Base-by-base conservation (phyloP, 1,140 invertebrate species). In the Thaumetopoea pityocampa region DNA sequence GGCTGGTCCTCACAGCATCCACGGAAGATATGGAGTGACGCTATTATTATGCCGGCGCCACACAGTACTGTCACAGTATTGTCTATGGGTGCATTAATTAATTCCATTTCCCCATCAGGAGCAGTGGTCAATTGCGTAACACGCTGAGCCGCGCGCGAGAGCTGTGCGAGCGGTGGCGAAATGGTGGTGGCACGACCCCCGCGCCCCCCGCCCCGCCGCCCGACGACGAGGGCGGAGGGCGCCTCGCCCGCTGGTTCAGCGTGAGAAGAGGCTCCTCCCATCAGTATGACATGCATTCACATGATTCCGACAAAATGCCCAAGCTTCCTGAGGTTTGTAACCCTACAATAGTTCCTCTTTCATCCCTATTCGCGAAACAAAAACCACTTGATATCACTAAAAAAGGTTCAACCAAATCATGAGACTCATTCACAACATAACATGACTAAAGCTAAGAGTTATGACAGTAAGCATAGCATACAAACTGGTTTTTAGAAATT, bases 211-310 rank as follows among this genome's bases (percentile, higher is more conserved):
- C 73, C 10, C 79, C 81, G 9, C 86, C 89, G 2, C 85, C 89
- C 22, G 91, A 92, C 29, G 84, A 90, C 35, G 82, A 85, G 33
- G 86, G 88, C 6, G 90, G 92, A 19, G 92, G 92, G 5, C 79
- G 91, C 15, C 85, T 96, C 1, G 90, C 92, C 5, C 86, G 94
- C 48, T 95, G 93, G 93, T 95, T 95, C 84, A 94, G 93, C 51
- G 92, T 95, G 26, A 83, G 93, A 5, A 87, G 93, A 38, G 92
- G 92, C 20, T 93, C 92, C 22, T 86, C 89, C n/a, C 92, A 93
- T 69, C 91, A 94, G 44, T 92, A 94, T 69, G 92, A 93, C 62
- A 89, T 93, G 66, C 89, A 85, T 54, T 23, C 79, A 29, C 72
- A 85, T 40, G 82, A 84, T 24, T 56, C 73, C 3, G 74, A 85